Evolutionary conservation across 1,140 invertebrate genomes (phyloP).

Genomic region (Rhopalosiphum maidis): DNA sequence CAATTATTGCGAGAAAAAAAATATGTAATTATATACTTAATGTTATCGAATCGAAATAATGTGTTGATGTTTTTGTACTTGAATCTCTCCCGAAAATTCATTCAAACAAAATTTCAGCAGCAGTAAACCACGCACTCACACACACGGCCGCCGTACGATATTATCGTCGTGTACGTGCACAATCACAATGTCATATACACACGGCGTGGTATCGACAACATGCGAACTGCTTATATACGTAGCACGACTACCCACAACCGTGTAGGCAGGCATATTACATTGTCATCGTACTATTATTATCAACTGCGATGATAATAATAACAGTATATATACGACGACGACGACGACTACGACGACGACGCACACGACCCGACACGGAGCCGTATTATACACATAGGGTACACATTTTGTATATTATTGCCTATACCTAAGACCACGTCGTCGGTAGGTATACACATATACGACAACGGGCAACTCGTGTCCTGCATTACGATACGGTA

Average conservation of each 20-base stretch:
- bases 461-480: not conserved
- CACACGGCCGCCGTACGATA: not conserved
- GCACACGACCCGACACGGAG: not conserved
- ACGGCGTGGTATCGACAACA: not conserved
- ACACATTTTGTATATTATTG: conserved; percentile 9
- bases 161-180: not conserved
- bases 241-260: not conserved
- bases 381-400: not conserved
- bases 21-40: not conserved
- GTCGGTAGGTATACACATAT: not conserved
- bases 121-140: not conserved
- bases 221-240: not conserved
- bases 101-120: not conserved
- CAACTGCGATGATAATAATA: not conserved
- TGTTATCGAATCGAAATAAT: not conserved
- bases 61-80: not conserved
- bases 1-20: not conserved
- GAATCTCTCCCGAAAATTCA: not conserved
- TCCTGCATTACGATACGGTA: not conserved
- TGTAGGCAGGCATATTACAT: not conserved
- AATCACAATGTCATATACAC: not conserved
- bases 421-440: not conserved
- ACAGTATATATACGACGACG: not conserved
- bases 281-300: conserved; percentile 4
- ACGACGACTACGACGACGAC: not conserved